Base-by-base conservation (phyloP, 2,797 vertebrate genomes). In the Leuciscus waleckii region DNA sequence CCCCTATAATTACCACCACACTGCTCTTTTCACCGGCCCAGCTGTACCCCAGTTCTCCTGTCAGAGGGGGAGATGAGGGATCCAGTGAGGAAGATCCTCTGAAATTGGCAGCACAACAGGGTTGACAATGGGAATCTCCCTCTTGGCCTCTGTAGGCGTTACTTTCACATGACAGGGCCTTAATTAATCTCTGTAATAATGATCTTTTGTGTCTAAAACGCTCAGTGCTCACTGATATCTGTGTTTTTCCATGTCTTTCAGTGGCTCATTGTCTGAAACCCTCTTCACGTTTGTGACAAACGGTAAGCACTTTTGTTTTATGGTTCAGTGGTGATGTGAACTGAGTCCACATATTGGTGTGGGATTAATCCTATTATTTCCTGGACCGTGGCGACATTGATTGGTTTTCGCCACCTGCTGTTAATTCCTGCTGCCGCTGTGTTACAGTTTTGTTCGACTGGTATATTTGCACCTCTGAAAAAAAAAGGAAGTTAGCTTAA, bases 201-300 rank as follows among this genome's bases (percentile, higher is more conserved):
- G 88, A 83, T 87, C 70, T 83, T 67, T 82, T 79, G 74, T 54
- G 63, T 69, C 79, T 73, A 8, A 79, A 86, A 37, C 68, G 37
- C 70, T 69, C 78, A 3, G 56, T 46, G 51, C 76, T 90, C 85
- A 90, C 86, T 79, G 86, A 87, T 82, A 83, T 87, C 61, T 87
- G 85, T 87, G 79, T 79, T 70, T 87, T 87, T 89, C 86, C 87
- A 92, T 92, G 86, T 91, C 63, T 95, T 94, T 69, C 94, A 97
- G 97, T 46, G 96, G 96, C 49, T 97, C 96, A 16, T 91, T 97
- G 90, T 97, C 96, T 23, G 95, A 96, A 82, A 94, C 93, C 73
- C 92, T 95, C 88, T 96, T 97, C 94, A 93, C 94, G 26, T 97
- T 97, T 90, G 90, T 90, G 90, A 94, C 94, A 7, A 91, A 94